Evolutionary conservation across 2,888 invertebrate genomes (phyloP).

Genomic region (Trichopria drosophilae): DNA sequence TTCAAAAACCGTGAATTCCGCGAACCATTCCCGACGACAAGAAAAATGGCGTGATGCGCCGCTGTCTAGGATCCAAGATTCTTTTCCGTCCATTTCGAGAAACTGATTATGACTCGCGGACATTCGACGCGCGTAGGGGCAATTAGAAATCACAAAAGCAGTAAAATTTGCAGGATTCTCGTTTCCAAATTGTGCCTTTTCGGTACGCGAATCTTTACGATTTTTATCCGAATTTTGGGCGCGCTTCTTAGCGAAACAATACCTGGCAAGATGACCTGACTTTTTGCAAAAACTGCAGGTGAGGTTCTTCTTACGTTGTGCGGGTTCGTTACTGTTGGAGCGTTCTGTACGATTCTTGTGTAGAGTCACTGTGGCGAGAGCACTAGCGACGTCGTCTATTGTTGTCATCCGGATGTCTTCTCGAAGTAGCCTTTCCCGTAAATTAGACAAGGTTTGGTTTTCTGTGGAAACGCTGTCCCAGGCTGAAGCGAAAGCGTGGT

Average conservation of each 20-base stretch:
- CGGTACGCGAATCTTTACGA: not conserved
- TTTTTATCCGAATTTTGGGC: constrained; percentile 1
- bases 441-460: constrained; percentile 13
- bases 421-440: constrained; percentile 26
- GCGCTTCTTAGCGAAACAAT: constrained; percentile 2
- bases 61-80: no score
- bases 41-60: not conserved
- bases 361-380: constrained; percentile 7
- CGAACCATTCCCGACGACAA: constrained; percentile 5
- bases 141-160: not conserved
- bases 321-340: not conserved
- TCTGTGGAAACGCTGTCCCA: constrained; percentile 24
- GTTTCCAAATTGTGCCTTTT: no score
- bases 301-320: not conserved
- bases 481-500: constrained; percentile 20
- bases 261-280: not conserved
- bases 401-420: constrained; percentile 19
- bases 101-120: not conserved
- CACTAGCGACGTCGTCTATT: constrained; percentile 8
- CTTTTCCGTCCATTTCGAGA: no score
- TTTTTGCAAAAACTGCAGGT: not conserved
- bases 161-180: constrained; percentile 1
- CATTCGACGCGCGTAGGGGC: no score
- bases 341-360: not conserved
- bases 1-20: no score